Evolutionary conservation across 2,888 invertebrate genomes (phyloP).

Genomic region (Trissoscelio sp.): DNA sequence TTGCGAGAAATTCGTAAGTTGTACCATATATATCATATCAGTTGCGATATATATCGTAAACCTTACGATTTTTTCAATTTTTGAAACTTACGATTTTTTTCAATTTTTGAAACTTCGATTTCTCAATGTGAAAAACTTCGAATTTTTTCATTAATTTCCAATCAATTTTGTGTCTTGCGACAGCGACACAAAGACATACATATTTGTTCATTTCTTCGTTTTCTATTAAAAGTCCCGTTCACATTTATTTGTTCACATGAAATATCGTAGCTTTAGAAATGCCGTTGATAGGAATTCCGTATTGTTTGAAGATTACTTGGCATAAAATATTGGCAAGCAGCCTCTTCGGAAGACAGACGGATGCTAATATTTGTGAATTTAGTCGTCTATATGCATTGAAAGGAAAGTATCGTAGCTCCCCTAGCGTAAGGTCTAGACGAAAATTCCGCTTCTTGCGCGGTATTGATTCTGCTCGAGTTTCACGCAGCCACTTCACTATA

Average conservation of each 20-base stretch:
- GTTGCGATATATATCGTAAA: too few relatives aligned
- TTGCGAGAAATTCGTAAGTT: too few relatives aligned
- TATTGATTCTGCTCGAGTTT: conserved; percentile 68
- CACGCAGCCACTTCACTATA: conserved; percentile 55
- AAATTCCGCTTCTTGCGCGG: conserved; percentile 68
- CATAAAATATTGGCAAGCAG: conserved; percentile 62
- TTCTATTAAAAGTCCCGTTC: conserved; percentile 10
- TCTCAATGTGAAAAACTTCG: too few relatives aligned
- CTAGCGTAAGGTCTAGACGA: conserved; percentile 64
- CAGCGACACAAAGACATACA: too few relatives aligned
- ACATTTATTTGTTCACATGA: conserved; percentile 40
- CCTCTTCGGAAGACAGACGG: conserved; percentile 53
- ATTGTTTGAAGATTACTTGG: conserved; percentile 63
- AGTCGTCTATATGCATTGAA: conserved; percentile 61
- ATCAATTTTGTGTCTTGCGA: too few relatives aligned
- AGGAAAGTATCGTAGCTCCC: conserved; percentile 58
- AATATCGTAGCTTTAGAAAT: conserved; percentile 13
- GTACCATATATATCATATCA: too few relatives aligned
- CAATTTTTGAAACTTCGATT: too few relatives aligned
- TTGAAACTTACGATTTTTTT: too few relatives aligned
- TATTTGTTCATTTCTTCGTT: conserved; percentile 3
- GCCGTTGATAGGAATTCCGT: conserved; percentile 42
- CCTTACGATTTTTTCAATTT: too few relatives aligned
- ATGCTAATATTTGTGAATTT: conserved; percentile 67
- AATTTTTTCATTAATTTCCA: too few relatives aligned